phyloP scores from a whole-genome alignment of 2,797 vertebrate genomes.

The Aphelocoma californica region DNA sequence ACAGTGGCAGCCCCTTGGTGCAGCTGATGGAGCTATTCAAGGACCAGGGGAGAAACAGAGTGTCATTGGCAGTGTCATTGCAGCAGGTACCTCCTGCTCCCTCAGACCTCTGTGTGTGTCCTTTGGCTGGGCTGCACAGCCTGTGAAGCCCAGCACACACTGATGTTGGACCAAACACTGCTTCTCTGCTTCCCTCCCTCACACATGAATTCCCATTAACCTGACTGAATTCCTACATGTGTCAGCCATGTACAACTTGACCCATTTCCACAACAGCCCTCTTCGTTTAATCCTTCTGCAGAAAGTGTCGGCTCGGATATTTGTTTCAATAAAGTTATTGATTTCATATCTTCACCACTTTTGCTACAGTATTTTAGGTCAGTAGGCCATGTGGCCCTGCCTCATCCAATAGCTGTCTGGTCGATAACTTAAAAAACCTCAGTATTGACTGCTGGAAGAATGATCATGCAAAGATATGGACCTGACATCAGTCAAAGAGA shows the following conservation, averaged over 20 bases:
- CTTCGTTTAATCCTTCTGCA: slow-evolving; percentile 1
- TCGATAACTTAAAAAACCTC: slow-evolving; percentile 49
- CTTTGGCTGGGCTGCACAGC: background rate
- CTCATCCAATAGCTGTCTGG: slow-evolving; percentile 57
- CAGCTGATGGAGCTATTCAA: no score
- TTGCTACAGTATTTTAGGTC: slow-evolving; percentile 51
- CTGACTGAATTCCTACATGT: background rate
- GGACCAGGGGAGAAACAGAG: background rate
- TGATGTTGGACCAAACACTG: background rate
- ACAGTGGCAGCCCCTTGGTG: fast-evolving
- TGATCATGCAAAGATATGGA: slow-evolving; percentile 28
- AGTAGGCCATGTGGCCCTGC: slow-evolving; percentile 42
- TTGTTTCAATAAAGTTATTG: slow-evolving; percentile 56
- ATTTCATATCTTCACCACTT: slow-evolving; percentile 60
- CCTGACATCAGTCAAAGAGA: background rate
- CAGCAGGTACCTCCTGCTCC: background rate
- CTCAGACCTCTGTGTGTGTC: background rate
- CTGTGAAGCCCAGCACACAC: background rate
- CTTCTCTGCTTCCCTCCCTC: background rate
- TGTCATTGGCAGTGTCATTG: background rate
- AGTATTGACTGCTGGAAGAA: slow-evolving; percentile 50
- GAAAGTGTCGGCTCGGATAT: background rate
- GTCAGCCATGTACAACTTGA: background rate
- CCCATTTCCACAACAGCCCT: background rate
- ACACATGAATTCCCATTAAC: background rate